Base-by-base conservation (phyloP, 2,797 vertebrate species). In the Botia kubotai region DNA sequence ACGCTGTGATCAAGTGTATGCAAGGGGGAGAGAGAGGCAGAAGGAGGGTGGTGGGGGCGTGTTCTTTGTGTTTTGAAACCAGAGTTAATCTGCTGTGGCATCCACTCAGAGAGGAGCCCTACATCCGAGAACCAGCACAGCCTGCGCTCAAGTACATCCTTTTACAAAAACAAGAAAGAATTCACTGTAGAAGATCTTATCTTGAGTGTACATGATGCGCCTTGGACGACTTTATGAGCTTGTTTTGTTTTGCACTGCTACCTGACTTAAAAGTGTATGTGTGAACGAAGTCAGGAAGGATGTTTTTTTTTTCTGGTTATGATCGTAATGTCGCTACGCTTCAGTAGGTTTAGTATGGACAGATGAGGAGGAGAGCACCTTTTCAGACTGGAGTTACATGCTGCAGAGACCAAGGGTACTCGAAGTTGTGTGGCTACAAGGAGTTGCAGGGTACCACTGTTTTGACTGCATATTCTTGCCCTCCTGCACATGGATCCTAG, bases 71-170 rank as follows among this genome's bases (percentile, higher is more conserved):
- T 94, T 91, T 87, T 93, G 90, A 93, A 95, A 95, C 94, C 93
- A 90, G 92, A 94, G 94, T 95, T 97, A 95, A 98, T 97, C 97
- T 93, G 90, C 94, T 93, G 92, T 93, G 92, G 93, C 94, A 90
- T 89, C 93, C 90, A 94, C 92, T 88, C 90, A 93, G 88, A 89
- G 89, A 90, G 93, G 83, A 94, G 92, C 93, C 86, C 90, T 86
- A 83, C 80, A 69, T 87, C 92, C 91, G 66, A 62, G 80, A 50
- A 88, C 93, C 91, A 89, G 92, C 90, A 84, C 93, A 92, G 87
- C 91, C 84, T 5, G 17, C 48, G 12, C 48, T 68, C 17, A 33
- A 36, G 50, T 48, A 12, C 36, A 17, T 62, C 26, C 39, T 19
- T 19, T 80, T 21, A 72, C 21, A 12, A 66, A 67, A 48, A 68